Conservation (phyloP, 2,888 invertebrate genomes). For the Lydus trimaculatus region DNA sequence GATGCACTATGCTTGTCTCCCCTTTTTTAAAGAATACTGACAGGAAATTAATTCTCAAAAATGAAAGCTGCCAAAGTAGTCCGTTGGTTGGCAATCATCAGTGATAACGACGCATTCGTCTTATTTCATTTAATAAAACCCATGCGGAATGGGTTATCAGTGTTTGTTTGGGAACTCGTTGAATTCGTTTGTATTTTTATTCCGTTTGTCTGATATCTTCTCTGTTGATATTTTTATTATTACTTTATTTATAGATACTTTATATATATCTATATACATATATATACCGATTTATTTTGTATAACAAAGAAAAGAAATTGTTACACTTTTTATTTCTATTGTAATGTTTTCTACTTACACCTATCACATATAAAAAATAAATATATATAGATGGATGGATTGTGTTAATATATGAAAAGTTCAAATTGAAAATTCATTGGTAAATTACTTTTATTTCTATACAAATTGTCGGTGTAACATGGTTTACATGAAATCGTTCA, state of each 20-base stretch:
- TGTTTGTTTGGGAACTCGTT: constrained; percentile 29
- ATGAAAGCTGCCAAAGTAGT: constrained; percentile 61
- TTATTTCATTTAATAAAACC: constrained; percentile 60
- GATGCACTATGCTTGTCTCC: constrained; percentile 58
- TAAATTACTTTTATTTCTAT: constrained; percentile 6
- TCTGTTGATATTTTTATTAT: background rate
- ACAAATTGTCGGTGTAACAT: constrained; percentile 42
- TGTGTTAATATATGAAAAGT: too few species aligned
- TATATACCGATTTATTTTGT: too few species aligned
- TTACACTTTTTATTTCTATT: too few species aligned
- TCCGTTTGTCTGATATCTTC: constrained; percentile 9
- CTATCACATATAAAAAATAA: too few species aligned
- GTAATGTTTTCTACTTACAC: too few species aligned
- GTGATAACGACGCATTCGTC: constrained; percentile 59
- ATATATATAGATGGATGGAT: too few species aligned
- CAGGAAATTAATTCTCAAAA: constrained; percentile 65
- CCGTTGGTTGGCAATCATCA: constrained; percentile 56
- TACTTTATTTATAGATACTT: constrained; percentile 10
- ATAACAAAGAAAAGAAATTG: too few species aligned
- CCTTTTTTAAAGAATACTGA: constrained; percentile 61
- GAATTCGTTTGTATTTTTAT: constrained; percentile 14
- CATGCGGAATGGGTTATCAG: constrained; percentile 51
- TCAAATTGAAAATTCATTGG: background rate
- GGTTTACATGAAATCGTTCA: constrained; percentile 55
- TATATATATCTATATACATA: too few species aligned